Percentiles rank a stretch among this genome's conserved stretches.
These are phyloP conservation scores for Temnothorax curvispinosus DNA, from an alignment of 1,140 invertebrate genomes.

Conservation along the genomic window DNA sequence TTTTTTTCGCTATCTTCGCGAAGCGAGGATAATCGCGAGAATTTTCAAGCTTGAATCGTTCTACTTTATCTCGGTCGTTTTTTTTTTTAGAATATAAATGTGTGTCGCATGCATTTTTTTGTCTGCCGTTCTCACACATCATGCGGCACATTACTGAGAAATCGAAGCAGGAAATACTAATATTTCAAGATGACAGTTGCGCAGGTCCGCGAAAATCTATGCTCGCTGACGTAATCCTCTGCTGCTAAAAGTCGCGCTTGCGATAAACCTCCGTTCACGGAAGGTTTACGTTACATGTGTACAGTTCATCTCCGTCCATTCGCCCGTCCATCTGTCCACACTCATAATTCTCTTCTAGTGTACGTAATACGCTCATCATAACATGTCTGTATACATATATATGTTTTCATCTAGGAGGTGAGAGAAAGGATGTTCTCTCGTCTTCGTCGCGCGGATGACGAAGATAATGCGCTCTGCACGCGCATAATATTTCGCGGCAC, in stretches of 20 bases:
- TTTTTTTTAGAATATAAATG: neutral
- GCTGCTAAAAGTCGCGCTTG: conserved; percentile 42
- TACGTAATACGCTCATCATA: conserved; percentile 68
- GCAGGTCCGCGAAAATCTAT: conserved; percentile 79
- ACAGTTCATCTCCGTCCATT: conserved; percentile 13
- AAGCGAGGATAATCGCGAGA: neutral
- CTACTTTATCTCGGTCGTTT: neutral
- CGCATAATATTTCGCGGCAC: neutral
- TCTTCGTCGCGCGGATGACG: neutral
- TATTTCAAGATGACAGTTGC: conserved; percentile 72
- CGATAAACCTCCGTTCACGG: conserved; percentile 59
- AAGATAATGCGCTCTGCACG: conserved; percentile 16
- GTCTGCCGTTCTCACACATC: neutral
- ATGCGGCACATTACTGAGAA: neutral
- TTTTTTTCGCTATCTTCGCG: neutral
- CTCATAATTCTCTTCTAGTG: conserved; percentile 59
- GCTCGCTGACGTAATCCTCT: conserved; percentile 58
- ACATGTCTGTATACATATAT: conserved; percentile 25
- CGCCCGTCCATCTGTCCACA: conserved; percentile 57
- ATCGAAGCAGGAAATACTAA: conserved; percentile 46
- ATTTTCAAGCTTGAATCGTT: neutral
- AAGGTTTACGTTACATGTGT: conserved; percentile 54
- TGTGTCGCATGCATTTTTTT: neutral
- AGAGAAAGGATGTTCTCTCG: conserved; percentile 30
- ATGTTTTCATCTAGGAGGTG: neutral